Conservation (phyloP, 2,888 invertebrate species). For the Gnatocerus cornutus region DNA sequence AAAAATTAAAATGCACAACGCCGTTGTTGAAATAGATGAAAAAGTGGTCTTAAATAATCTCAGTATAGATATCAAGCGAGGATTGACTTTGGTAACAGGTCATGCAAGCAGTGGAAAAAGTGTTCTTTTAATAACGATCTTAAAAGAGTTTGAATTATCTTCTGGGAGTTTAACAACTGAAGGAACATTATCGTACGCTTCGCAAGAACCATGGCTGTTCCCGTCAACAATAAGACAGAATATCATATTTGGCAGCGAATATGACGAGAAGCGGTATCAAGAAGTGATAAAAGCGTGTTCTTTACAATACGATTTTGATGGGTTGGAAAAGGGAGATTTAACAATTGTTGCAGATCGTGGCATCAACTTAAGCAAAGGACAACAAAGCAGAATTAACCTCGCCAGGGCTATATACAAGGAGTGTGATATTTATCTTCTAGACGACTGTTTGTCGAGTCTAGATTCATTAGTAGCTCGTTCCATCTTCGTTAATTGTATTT, state of each 20-base stretch:
- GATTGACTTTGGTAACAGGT: slow-evolving; percentile 32
- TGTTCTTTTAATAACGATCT: slow-evolving; percentile 60
- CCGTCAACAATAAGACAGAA: slow-evolving; percentile 63
- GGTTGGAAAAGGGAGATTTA: slow-evolving; percentile 65
- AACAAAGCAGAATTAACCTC: slow-evolving; percentile 63
- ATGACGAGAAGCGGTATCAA: slow-evolving; percentile 65
- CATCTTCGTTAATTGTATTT: slow-evolving; percentile 62
- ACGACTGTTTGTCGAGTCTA: slow-evolving; percentile 61
- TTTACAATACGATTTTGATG: slow-evolving; percentile 72
- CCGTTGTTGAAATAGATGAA: slow-evolving; percentile 1
- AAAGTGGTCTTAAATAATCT: slow-evolving; percentile 17
- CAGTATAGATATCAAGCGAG: background rate
- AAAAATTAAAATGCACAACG: slow-evolving; percentile 1
- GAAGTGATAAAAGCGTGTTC: slow-evolving; percentile 69
- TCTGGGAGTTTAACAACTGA: slow-evolving; percentile 52
- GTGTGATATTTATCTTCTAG: slow-evolving; percentile 63
- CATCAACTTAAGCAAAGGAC: slow-evolving; percentile 77
- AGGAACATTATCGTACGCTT: slow-evolving; percentile 63
- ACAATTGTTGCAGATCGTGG: slow-evolving; percentile 79
- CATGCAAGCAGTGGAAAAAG: slow-evolving; percentile 62
- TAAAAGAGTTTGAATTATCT: slow-evolving; percentile 57
- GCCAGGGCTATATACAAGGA: slow-evolving; percentile 64
- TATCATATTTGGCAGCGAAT: slow-evolving; percentile 66
- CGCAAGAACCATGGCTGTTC: slow-evolving; percentile 65
- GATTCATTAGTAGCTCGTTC: slow-evolving; percentile 60